Conservation (phyloP, 1,140 invertebrate genomes). For the Coenobita brevimanus region DNA sequence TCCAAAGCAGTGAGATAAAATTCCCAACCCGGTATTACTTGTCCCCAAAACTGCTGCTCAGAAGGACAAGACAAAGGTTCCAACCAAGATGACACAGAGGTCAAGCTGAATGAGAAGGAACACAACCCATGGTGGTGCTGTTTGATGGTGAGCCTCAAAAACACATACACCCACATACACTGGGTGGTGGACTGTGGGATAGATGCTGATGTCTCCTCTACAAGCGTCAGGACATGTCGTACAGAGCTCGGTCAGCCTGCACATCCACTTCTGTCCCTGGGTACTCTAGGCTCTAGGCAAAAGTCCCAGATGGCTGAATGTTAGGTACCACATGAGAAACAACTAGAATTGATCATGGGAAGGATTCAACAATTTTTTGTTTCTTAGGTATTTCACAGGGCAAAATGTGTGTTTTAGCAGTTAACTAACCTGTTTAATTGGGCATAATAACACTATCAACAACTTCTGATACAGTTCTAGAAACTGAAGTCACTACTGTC, state of each 20-base stretch:
- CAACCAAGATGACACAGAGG: background rate
- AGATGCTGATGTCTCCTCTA: background rate
- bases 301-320: background rate
- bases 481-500: too few relatives aligned
- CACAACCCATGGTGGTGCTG: background rate
- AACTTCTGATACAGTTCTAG: too few relatives aligned
- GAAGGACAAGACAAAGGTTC: too few relatives aligned
- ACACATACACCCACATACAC: slow-evolving; percentile 17
- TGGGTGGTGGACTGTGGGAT: background rate
- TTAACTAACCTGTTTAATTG: too few relatives aligned
- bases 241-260: too few relatives aligned
- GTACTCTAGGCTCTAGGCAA: background rate
- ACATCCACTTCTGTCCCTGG: background rate
- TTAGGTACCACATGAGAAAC: too few relatives aligned
- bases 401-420: too few relatives aligned
- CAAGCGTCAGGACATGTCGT: background rate
- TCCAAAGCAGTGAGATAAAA: too few relatives aligned
- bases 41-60: too few relatives aligned
- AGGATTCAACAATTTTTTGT: background rate
- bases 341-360: background rate
- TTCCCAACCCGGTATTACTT: too few relatives aligned
- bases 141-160: background rate
- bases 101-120: background rate
- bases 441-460: too few relatives aligned
- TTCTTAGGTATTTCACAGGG: too few relatives aligned